Conservation (phyloP, 1,140 invertebrate species). For the Anastrepha ludens region DNA sequence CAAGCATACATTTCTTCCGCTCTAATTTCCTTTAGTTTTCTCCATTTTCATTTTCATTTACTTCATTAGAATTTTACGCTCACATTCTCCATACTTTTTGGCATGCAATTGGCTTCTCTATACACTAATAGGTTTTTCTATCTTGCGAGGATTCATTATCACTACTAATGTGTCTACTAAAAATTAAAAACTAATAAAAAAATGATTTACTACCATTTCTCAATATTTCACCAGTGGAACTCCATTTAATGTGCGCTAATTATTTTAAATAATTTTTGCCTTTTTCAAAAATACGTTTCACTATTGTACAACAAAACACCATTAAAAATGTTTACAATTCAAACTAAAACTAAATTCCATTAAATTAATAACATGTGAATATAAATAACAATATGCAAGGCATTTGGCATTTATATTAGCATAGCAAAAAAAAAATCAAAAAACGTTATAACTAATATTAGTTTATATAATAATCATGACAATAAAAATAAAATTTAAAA, state of each 20-base stretch:
- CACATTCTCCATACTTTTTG: conserved; percentile 12
- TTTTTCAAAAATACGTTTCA: not conserved
- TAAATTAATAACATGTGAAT: conserved; percentile 20
- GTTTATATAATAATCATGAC: not conserved
- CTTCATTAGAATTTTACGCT: not conserved
- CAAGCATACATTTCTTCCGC: not conserved
- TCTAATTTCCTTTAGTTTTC: not conserved
- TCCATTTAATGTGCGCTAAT: not conserved
- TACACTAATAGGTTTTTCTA: conserved; percentile 21
- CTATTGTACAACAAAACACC: conserved; percentile 2
- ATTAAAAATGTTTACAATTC: not conserved
- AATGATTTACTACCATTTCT: too few species aligned
- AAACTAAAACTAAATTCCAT: conserved; percentile 7
- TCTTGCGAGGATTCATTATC: conserved; percentile 29
- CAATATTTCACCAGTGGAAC: too few species aligned
- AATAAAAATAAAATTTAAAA: conserved; percentile 4
- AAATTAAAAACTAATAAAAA: too few species aligned
- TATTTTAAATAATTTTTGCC: not conserved
- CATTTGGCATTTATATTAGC: not conserved
- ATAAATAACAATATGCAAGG: conserved; percentile 40
- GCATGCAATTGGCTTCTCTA: conserved; percentile 40
- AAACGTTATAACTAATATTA: not conserved
- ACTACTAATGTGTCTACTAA: conserved; percentile 30
- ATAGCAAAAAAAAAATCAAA: conserved; percentile 8
- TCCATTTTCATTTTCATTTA: not conserved